Evolutionary conservation across 1,140 invertebrate species (phyloP), one percentile per base, ranked within the genome.

Genomic region (Anastatus disparis): DNA sequence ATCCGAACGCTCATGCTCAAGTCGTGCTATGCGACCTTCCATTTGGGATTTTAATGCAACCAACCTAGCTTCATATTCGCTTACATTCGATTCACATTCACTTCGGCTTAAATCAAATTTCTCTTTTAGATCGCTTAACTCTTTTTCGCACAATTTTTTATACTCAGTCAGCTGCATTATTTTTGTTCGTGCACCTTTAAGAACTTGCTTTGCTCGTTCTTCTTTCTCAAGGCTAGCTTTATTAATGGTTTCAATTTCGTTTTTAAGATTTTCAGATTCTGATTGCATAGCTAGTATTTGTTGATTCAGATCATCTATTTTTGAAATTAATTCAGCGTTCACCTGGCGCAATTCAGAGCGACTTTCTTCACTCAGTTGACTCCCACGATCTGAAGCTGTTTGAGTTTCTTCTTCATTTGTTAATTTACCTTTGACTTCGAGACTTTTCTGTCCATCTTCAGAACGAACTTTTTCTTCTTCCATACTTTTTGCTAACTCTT

Each of bases 1-100:
- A 75, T 93, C 91, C 17, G 89, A 86, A 70, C 93, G 90, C 76
- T 96, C 95, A 75, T 93, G 93, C 76, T 94, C 92, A 31, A 94
- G 69, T 7, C 90, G 86, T 13, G 88, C 85, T n/a, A 95, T 85
- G 59, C 90, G 89, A 7, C 88, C 88, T 74, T 94, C 93, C 78
- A 91, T 91, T 76, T 93, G 91, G 3, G 90, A 90, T 76, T 92
- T 93, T 20, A 93, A 82, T 9, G 89, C 87, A 12, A 85, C 85
- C 9, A 91, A 75, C 62, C 89, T 83, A 0, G 87, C 85, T 71
- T 91, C 90, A 65, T 90, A 87, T 71, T 92, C 90, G 1, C 76
- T 67, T 10, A 72, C 64, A 10, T 79, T 75, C 2, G 77, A 74
- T 12, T 77, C 80, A 35, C 59, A 75, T 8, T 76, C 70, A 35